Percentiles rank a stretch among this genome's conserved stretches.
Evolutionary conservation across 2,113 vertebrate genomes (phyloP).

Genomic region (Stegostoma tigrinum): DNA sequence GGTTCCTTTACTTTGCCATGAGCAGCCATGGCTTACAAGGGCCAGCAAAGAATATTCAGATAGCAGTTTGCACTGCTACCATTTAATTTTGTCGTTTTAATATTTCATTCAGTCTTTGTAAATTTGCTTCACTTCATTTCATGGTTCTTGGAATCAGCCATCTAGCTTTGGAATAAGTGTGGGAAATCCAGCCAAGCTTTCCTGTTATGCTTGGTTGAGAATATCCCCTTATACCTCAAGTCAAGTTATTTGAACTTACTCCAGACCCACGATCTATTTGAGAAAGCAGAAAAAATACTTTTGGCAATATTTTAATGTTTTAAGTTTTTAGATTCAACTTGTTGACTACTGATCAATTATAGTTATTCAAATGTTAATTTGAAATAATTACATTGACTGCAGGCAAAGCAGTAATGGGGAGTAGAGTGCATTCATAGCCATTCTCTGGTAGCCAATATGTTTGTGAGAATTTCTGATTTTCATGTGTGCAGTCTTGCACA

Average conservation of each 20-base stretch:
- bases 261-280: neutral
- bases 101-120: neutral
- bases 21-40: neutral
- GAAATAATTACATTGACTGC: neutral
- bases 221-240: neutral
- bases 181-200: neutral
- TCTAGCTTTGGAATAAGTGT: neutral
- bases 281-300: neutral
- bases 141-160: neutral
- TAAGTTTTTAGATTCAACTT: neutral
- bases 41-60: neutral
- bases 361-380: neutral
- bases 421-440: neutral
- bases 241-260: neutral
- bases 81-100: neutral
- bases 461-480: neutral
- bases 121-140: neutral
- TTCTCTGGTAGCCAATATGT: neutral
- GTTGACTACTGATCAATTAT: neutral
- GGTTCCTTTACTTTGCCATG: neutral
- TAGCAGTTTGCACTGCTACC: neutral
- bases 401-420: neutral
- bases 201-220: neutral
- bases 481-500: neutral
- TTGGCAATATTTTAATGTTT: neutral